These are phyloP conservation scores for Struthidea cinerea DNA, from an alignment of 2,113 vertebrate species.

Conservation along the genomic window DNA sequence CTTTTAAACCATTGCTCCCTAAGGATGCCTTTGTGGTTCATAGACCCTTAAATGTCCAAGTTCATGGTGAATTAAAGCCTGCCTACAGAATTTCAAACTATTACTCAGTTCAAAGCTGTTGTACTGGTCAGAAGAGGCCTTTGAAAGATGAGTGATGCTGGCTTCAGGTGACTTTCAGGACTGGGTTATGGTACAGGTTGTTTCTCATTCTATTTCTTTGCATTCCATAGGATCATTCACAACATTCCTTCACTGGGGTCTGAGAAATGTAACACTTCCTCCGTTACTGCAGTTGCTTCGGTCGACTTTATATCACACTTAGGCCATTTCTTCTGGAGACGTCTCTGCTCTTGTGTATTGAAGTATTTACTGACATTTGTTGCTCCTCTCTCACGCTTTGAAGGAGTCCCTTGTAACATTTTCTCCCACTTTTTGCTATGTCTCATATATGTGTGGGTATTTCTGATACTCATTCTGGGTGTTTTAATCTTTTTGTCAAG, in stretches of 20 bases:
- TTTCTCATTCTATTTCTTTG: not conserved
- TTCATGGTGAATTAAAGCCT: not conserved
- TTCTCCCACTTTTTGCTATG: not conserved
- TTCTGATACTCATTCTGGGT: not conserved
- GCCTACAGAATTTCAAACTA: not conserved
- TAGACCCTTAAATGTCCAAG: not conserved
- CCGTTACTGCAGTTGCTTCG: not conserved
- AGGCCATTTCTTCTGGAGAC: not conserved
- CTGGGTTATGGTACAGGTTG: not conserved
- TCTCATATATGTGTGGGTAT: not conserved
- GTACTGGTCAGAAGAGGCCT: not conserved
- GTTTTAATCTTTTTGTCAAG: constrained; percentile 2
- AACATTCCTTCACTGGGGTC: not conserved
- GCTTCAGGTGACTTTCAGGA: not conserved
- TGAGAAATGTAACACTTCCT: not conserved
- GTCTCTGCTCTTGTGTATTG: not conserved
- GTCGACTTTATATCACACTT: not conserved
- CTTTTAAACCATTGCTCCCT: not conserved
- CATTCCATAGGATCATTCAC: not conserved
- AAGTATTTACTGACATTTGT: not conserved
- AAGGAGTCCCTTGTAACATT: not conserved
- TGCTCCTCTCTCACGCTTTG: not conserved
- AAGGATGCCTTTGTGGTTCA: not conserved
- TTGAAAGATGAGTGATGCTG: not conserved
- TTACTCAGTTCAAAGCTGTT: not conserved